Conservation (phyloP, 2,797 vertebrate species). For the Borostomias antarcticus region DNA sequence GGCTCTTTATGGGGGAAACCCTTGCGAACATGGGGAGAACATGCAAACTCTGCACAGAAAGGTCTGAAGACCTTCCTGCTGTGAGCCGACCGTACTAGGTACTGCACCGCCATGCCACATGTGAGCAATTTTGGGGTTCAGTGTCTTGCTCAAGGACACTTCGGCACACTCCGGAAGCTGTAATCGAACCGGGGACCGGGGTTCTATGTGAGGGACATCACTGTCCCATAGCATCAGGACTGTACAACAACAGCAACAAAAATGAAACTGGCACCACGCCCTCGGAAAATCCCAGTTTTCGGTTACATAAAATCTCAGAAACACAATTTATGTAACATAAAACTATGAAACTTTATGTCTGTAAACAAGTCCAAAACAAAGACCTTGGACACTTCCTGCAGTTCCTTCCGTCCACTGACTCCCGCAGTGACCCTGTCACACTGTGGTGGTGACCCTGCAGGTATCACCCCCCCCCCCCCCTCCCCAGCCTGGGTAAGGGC, state of each 20-base stretch:
- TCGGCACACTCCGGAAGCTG: too few species aligned
- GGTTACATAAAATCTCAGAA: conserved; percentile 24
- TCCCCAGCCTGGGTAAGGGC: conserved; percentile 29
- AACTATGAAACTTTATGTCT: conserved; percentile 35
- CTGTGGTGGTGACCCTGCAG: neutral
- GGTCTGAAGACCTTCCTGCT: too few species aligned
- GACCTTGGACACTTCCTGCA: conserved; percentile 6
- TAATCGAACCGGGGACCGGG: too few species aligned
- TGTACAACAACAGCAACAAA: conserved; percentile 9
- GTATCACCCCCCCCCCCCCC: conserved; percentile 1
- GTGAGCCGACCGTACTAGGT: too few species aligned
- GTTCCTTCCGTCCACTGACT: neutral
- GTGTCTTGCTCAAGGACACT: too few species aligned
- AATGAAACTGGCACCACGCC: neutral
- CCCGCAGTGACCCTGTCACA: neutral
- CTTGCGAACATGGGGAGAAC: too few species aligned
- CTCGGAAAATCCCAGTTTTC: neutral
- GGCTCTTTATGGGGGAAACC: too few species aligned
- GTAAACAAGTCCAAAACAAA: conserved; percentile 38
- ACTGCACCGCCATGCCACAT: too few species aligned
- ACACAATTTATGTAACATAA: conserved; percentile 51
- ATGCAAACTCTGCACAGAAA: too few species aligned
- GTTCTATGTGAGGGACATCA: neutral
- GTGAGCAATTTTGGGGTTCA: too few species aligned
- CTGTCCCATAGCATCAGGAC: neutral